phyloP scores from a whole-genome alignment of 1,140 invertebrate genomes.

The Zaprionus nigranus region DNA sequence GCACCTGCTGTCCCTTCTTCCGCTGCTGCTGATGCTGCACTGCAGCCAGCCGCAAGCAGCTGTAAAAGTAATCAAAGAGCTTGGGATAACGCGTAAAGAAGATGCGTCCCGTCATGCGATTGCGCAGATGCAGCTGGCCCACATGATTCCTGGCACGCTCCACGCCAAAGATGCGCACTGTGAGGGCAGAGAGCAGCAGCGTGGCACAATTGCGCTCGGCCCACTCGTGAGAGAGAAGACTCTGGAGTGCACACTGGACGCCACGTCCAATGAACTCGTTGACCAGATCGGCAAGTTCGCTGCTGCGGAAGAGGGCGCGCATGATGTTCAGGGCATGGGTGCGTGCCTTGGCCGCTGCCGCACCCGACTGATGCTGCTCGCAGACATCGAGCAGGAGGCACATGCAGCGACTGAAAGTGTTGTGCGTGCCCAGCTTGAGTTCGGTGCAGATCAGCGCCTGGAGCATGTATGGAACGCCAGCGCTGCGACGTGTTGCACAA shows the following conservation, averaged over 20 bases:
- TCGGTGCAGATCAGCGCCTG: slow-evolving; percentile 91
- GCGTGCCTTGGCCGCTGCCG: slow-evolving; percentile 84
- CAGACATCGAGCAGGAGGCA: slow-evolving; percentile 86
- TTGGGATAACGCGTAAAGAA: slow-evolving; percentile 94
- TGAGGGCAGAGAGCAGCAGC: slow-evolving; percentile 92
- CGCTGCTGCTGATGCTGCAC: slow-evolving; percentile 25
- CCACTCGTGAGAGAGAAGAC: slow-evolving; percentile 92
- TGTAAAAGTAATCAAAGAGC: slow-evolving; percentile 91
- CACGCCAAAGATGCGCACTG: slow-evolving; percentile 96
- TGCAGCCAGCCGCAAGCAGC: neutral
- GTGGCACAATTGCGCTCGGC: slow-evolving; percentile 94
- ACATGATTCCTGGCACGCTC: slow-evolving; percentile 88
- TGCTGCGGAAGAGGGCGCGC: slow-evolving; percentile 91
- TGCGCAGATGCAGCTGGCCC: slow-evolving; percentile 90
- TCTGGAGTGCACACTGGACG: slow-evolving; percentile 89
- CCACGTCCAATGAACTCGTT: slow-evolving; percentile 90
- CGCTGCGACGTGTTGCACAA: slow-evolving; percentile 94
- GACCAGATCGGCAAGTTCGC: slow-evolving; percentile 90
- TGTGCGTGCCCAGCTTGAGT: slow-evolving; percentile 85
- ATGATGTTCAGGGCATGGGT: slow-evolving; percentile 95
- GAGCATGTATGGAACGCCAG: slow-evolving; percentile 95
- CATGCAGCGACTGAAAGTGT: slow-evolving; percentile 88
- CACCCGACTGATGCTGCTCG: neutral
- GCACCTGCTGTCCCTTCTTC: slow-evolving; percentile 47
- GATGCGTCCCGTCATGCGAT: slow-evolving; percentile 90